Conservation (phyloP, 2,113 vertebrate genomes). For the Rhinoptilus africanus region DNA sequence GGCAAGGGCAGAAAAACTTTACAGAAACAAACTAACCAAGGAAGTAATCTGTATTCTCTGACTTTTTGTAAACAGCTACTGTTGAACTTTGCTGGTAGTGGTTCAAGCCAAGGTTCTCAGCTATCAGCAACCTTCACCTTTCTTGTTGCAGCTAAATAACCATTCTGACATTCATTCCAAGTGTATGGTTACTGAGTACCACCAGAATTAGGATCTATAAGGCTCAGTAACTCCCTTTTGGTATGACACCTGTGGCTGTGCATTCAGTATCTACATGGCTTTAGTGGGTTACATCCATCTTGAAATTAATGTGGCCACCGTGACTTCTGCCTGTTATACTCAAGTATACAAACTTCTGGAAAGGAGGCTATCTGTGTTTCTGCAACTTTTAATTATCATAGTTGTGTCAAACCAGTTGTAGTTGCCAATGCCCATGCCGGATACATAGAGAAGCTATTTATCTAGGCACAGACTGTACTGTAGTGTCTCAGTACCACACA, state of each 20-base stretch:
- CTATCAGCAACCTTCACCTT: background rate
- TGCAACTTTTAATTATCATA: background rate
- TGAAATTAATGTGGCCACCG: background rate
- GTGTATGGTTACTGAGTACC: background rate
- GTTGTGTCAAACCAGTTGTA: background rate
- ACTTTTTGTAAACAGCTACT: background rate
- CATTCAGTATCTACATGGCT: background rate
- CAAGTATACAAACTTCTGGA: background rate
- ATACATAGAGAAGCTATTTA: background rate
- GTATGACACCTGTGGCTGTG: background rate
- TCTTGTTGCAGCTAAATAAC: background rate
- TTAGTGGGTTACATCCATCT: background rate
- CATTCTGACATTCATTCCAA: background rate
- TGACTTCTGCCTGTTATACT: background rate
- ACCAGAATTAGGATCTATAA: background rate
- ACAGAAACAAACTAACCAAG: background rate
- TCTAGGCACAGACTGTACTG: background rate
- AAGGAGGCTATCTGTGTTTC: background rate
- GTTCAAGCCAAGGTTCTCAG: background rate
- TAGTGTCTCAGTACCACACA: background rate
- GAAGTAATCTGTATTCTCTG: background rate
- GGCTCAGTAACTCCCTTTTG: background rate
- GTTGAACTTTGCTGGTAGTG: background rate
- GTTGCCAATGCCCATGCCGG: background rate
- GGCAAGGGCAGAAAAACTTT: background rate